phyloP scores from a whole-genome alignment of 2,797 vertebrate species.

The Lacerta bilineata region DNA sequence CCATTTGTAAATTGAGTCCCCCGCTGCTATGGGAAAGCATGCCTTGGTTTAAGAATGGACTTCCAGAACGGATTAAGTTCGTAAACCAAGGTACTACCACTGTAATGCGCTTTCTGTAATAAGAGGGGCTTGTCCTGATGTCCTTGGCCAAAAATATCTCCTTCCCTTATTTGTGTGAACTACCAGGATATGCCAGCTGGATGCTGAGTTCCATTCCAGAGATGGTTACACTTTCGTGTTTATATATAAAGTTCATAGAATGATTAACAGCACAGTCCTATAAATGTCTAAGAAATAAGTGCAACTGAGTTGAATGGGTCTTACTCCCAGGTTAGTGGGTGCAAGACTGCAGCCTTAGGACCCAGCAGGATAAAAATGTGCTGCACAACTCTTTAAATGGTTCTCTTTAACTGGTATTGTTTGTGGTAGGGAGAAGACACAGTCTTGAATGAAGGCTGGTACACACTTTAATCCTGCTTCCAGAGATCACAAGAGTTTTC shows the following conservation, averaged over 20 bases:
- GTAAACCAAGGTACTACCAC: no score
- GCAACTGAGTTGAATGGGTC: neutral
- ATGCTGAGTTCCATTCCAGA: constrained; percentile 65
- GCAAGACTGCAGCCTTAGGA: constrained; percentile 14
- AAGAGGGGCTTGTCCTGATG: constrained; percentile 63
- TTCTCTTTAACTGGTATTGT: constrained; percentile 36
- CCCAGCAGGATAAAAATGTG: constrained; percentile 60
- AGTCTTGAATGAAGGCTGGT: neutral
- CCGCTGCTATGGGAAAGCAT: no score
- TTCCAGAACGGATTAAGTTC: no score
- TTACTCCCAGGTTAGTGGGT: no score
- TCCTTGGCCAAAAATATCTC: constrained; percentile 75
- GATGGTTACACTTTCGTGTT: constrained; percentile 49
- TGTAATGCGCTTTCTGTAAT: constrained; percentile 56
- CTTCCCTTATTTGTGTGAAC: constrained; percentile 69
- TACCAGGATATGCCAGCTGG: constrained; percentile 64
- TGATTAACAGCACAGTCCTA: constrained; percentile 44
- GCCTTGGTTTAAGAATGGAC: no score
- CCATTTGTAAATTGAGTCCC: no score
- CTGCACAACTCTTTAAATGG: constrained; percentile 28
- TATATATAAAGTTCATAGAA: constrained; percentile 64
- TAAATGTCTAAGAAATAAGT: neutral
- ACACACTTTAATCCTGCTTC: neutral
- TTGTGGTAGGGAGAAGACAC: neutral
- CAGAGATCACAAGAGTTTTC: neutral